phyloP scores from a whole-genome alignment of 1,140 invertebrate species.

The Drosophila chauvacae region DNA sequence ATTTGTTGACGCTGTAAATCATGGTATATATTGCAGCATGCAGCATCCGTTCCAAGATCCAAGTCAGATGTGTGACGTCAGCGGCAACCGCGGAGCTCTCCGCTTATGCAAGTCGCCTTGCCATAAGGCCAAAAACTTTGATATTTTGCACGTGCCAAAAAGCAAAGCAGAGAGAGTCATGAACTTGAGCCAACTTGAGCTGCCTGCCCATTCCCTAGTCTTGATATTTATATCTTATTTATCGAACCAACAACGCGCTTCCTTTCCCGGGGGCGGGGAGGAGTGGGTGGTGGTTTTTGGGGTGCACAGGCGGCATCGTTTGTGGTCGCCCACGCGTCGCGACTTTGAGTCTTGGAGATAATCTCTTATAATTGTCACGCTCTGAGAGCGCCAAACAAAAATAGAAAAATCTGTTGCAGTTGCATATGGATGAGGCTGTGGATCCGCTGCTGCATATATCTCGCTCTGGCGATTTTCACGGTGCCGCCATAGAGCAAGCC shows the following conservation, averaged over 20 bases:
- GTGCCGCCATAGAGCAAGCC: slow-evolving; percentile 22
- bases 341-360: slow-evolving; percentile 61
- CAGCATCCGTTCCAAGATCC: slow-evolving; percentile 40
- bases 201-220: slow-evolving; percentile 19
- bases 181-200: slow-evolving; percentile 50
- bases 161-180: slow-evolving; percentile 47
- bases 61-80: slow-evolving; percentile 60
- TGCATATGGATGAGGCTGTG: slow-evolving; percentile 25
- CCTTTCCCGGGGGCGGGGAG: background rate
- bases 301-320: slow-evolving; percentile 48
- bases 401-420: slow-evolving; percentile 55
- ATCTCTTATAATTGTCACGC: slow-evolving; percentile 77
- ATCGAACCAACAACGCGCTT: slow-evolving; percentile 65
- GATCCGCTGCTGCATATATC: slow-evolving; percentile 29
- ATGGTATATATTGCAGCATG: slow-evolving; percentile 45
- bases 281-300: slow-evolving; percentile 9
- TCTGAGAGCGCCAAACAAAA: slow-evolving; percentile 56
- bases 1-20: slow-evolving; percentile 65
- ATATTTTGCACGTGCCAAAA: slow-evolving; percentile 55
- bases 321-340: slow-evolving; percentile 71
- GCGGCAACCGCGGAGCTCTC: slow-evolving; percentile 14
- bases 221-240: slow-evolving; percentile 48
- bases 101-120: slow-evolving; percentile 62
- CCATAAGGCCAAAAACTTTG: slow-evolving; percentile 20
- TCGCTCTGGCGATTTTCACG: slow-evolving; percentile 43